Conservation (phyloP, 2,888 invertebrate genomes). For the Hybos culiciformis region DNA sequence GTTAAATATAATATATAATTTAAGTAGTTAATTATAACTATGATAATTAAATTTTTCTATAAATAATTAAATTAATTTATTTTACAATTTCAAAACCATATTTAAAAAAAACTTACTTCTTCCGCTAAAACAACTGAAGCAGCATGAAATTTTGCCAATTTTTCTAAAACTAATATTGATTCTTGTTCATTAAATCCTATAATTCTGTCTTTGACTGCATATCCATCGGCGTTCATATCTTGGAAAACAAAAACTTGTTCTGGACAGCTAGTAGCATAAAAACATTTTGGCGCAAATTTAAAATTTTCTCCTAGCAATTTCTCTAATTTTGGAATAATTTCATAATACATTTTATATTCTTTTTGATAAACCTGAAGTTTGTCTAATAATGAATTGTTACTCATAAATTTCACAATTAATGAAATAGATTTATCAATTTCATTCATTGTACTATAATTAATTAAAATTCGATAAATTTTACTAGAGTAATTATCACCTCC, state of each 20-base stretch:
- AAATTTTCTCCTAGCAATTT: conserved; percentile 31
- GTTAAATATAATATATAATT: too few relatives aligned
- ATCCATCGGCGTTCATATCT: conserved; percentile 39
- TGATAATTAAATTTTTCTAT: too few relatives aligned
- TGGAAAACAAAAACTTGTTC: conserved; percentile 32
- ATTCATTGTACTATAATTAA: conserved; percentile 10
- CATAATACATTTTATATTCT: conserved; percentile 36
- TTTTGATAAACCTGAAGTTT: conserved; percentile 36
- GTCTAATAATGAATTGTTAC: conserved; percentile 35
- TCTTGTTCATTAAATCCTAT: conserved; percentile 42
- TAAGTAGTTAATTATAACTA: too few relatives aligned
- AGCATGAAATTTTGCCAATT: conserved; percentile 43
- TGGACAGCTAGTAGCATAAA: conserved; percentile 27
- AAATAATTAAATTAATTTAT: too few relatives aligned
- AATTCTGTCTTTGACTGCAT: conserved; percentile 39
- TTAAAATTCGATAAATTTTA: conserved; percentile 26
- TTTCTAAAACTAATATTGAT: conserved; percentile 36
- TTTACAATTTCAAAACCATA: neutral
- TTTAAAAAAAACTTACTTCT: conserved; percentile 31
- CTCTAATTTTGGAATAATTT: conserved; percentile 35
- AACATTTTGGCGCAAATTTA: conserved; percentile 30
- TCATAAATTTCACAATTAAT: conserved; percentile 26
- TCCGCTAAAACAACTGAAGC: conserved; percentile 40
- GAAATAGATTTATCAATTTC: conserved; percentile 17
- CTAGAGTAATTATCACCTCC: conserved; percentile 33